A percentile compares a stretch with the other conserved stretches of the same genome.
These are phyloP conservation scores for Heliconius aoede DNA, from an alignment of 2,888 invertebrate species.

Conservation along the genomic window DNA sequence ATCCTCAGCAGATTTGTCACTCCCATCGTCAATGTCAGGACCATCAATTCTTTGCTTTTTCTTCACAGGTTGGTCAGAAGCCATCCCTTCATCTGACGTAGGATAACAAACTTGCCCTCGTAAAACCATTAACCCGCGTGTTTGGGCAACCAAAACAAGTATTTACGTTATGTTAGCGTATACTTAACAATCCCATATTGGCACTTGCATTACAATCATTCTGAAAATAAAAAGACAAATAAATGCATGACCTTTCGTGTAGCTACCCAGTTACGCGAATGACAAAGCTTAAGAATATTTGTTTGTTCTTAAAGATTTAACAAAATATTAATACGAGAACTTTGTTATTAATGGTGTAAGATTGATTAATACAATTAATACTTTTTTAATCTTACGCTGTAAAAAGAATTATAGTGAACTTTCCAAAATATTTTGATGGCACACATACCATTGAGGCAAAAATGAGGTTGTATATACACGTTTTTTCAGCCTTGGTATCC, in stretches of 20 bases:
- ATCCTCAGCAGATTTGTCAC: constrained; percentile 80
- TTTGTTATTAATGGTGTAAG: not conserved
- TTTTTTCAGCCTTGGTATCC: constrained; percentile 63
- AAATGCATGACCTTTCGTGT: constrained; percentile 81
- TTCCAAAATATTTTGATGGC: constrained; percentile 85
- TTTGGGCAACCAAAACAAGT: constrained; percentile 45
- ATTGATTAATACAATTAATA: constrained; percentile 2
- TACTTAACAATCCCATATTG: constrained; percentile 38
- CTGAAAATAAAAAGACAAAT: constrained; percentile 76
- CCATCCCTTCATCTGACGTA: constrained; percentile 86
- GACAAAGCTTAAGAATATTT: constrained; percentile 73
- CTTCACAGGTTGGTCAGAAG: constrained; percentile 92
- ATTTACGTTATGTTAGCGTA: constrained; percentile 38
- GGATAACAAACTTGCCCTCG: constrained; percentile 82
- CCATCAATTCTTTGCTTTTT: constrained; percentile 91
- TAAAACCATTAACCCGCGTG: constrained; percentile 85
- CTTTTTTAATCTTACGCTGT: constrained; percentile 25
- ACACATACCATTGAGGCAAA: constrained; percentile 77
- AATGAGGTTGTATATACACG: constrained; percentile 72
- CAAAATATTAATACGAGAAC: constrained; percentile 11
- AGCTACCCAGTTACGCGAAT: constrained; percentile 83
- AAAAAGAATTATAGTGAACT: constrained; percentile 67
- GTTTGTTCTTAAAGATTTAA: constrained; percentile 9
- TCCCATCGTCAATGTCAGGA: constrained; percentile 83
- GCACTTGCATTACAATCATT: constrained; percentile 47